phyloP scores from a whole-genome alignment of 2,113 vertebrate species.

The Odontesthes bonariensis region DNA sequence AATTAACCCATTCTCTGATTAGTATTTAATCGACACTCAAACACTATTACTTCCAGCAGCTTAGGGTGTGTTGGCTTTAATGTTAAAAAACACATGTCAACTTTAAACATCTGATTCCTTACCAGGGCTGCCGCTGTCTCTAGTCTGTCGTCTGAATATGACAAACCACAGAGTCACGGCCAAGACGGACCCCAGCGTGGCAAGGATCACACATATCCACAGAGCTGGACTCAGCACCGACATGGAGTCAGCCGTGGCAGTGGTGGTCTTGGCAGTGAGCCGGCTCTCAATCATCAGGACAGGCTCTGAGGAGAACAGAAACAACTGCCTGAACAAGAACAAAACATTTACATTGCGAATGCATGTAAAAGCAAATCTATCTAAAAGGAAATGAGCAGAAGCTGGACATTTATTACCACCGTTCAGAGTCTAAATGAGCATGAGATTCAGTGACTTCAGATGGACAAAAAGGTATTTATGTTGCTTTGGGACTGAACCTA shows the following conservation, averaged over 20 bases:
- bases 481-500: neutral
- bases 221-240: conserved; percentile 36
- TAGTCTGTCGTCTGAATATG: conserved; percentile 65
- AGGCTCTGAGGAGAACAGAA: conserved; percentile 34
- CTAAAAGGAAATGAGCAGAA: neutral
- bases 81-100: too few relatives aligned
- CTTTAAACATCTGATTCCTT: neutral
- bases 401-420: too few relatives aligned
- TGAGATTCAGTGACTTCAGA: neutral
- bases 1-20: too few relatives aligned
- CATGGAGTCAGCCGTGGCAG: neutral
- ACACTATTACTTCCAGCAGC: too few relatives aligned
- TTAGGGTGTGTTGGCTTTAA: too few relatives aligned
- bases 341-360: neutral
- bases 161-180: conserved; percentile 72
- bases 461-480: neutral
- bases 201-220: conserved; percentile 68
- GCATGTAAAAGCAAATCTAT: neutral
- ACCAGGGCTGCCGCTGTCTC: conserved; percentile 52
- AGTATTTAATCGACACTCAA: too few relatives aligned
- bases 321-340: neutral
- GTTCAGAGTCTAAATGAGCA: neutral
- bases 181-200: conserved; percentile 59
- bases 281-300: neutral
- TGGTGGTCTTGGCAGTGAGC: neutral